phyloP scores from a whole-genome alignment of 2,888 invertebrate species.

The Physocephala rufipes region DNA sequence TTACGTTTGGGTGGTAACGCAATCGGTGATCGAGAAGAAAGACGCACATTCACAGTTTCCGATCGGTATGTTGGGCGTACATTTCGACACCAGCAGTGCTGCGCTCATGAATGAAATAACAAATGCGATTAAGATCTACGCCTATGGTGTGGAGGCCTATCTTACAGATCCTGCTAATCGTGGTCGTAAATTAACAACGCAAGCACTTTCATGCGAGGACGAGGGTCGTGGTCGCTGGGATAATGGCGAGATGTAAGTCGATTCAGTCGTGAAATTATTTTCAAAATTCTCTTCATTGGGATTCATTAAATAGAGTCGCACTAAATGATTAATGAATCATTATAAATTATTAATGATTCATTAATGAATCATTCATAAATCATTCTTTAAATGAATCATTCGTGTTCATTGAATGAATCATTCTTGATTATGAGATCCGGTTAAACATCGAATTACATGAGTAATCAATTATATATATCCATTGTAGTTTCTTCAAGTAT shows the following conservation, averaged over 20 bases:
- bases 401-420: too few species aligned
- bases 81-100: constrained; percentile 87
- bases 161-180: constrained; percentile 78
- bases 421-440: too few species aligned
- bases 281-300: too few species aligned
- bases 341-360: too few species aligned
- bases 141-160: constrained; percentile 89
- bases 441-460: too few species aligned
- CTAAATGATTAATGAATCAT: too few species aligned
- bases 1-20: constrained; percentile 97
- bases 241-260: constrained; percentile 80
- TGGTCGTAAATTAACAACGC: constrained; percentile 62
- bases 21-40: constrained; percentile 87
- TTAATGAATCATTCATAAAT: too few species aligned
- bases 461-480: too few species aligned
- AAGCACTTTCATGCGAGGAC: constrained; percentile 82
- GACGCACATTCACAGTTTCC: constrained; percentile 83
- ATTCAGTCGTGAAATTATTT: too few species aligned
- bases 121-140: constrained; percentile 90
- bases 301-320: too few species aligned
- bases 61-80: constrained; percentile 92
- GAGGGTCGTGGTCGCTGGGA: constrained; percentile 86
- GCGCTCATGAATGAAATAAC: constrained; percentile 87
- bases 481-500: constrained; percentile 71
- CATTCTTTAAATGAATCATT: too few species aligned